Percentiles rank a stretch among this genome's conserved stretches.
Conservation (phyloP, 2,797 vertebrate species). For the Megaceryle alcyon region DNA sequence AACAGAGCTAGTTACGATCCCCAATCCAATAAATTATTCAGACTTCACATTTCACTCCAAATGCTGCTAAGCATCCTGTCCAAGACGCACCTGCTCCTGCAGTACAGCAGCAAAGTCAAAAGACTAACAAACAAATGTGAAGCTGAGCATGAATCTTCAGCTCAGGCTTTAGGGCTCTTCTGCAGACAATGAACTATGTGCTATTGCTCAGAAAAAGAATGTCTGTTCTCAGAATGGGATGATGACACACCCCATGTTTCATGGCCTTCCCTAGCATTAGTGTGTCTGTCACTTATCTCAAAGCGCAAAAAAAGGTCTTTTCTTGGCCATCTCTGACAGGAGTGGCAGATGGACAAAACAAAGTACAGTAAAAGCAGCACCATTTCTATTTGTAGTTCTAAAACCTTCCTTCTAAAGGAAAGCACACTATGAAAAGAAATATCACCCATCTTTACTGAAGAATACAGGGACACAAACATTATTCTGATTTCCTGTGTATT, state of each 20-base stretch:
- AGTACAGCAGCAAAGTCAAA: background rate
- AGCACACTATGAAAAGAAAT: background rate
- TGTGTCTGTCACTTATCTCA: background rate
- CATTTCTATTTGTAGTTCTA: background rate
- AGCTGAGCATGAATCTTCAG: background rate
- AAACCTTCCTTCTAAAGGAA: background rate
- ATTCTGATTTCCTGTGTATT: background rate
- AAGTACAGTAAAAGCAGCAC: background rate
- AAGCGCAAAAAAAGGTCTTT: background rate
- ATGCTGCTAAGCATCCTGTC: background rate
- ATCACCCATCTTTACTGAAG: background rate
- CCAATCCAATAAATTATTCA: background rate
- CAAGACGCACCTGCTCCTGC: background rate
- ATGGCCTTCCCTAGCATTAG: background rate
- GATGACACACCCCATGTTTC: background rate
- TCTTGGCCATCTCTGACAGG: background rate
- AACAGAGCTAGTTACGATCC: background rate
- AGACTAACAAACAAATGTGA: background rate
- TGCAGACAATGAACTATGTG: background rate
- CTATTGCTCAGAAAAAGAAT: background rate
- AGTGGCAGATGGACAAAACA: background rate
- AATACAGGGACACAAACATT: background rate
- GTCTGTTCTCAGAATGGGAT: background rate
- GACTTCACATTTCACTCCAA: background rate
- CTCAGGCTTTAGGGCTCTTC: background rate